Base-by-base conservation (phyloP, 2,888 invertebrate genomes). In the Acrocyrtus sp. region DNA sequence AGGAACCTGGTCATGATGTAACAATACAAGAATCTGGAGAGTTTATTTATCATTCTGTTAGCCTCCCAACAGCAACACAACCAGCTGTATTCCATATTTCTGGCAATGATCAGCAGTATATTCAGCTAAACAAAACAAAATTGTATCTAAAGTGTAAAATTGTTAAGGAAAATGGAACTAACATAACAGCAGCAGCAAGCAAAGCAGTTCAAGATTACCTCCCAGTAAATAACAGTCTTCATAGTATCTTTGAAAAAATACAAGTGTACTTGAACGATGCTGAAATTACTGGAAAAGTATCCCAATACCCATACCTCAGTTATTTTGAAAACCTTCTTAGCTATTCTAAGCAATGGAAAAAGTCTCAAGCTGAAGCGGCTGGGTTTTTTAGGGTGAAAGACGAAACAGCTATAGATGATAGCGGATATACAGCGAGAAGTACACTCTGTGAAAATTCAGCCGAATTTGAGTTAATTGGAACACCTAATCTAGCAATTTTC, bases 401-500 rank as follows among this genome's bases (percentile, higher is more conserved):
- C 57, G 72, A 74, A 39, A 10, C 26, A 1, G 10, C 10, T 10
- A n/a, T 27, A 50, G 45, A 19, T 15, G 65, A 61, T 17, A 61
- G 34, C 15, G 66, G 57, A 1, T 75, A 56, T 56, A 41, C 43
- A 51, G 19, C 8, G 12, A 27, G 74, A 22, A 62, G 24, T 6
- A 53, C 43, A 3, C 10, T 72, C 2, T 34, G 57, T 17, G 50
- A 54, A 17, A 54, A 5, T 19, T 56, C 69, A 15, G 50, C 45
- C 5, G 58, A 45, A n/a, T 76, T 76, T 69, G 76, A 76, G 39
- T 29, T 78, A 17, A 45, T 57, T 41, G 76, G 75, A n/a, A 15
- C 61, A 12, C 70, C 70, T 1, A 67, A 75, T 47, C 4, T 22
- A 17, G 76, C 74, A 22, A 10, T 76, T 0, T 76, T 74, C 29